Conservation (phyloP, 2,888 invertebrate genomes). For the Lasioglossum lativentre region DNA sequence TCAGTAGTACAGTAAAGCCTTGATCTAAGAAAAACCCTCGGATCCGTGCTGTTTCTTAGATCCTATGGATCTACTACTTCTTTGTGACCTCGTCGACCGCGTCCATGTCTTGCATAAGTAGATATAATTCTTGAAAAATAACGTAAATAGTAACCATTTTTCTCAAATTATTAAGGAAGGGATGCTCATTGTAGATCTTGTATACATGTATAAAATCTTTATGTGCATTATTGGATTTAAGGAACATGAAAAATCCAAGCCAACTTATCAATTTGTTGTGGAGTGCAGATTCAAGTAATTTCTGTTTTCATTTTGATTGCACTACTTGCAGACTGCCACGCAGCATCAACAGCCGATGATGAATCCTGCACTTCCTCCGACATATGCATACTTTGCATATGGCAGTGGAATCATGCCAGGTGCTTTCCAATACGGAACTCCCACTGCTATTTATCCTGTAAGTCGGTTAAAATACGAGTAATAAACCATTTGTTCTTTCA, state of each 20-base stretch:
- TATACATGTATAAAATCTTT: too few relatives aligned
- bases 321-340: constrained; percentile 81
- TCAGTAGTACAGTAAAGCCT: too few relatives aligned
- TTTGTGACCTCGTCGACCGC: too few relatives aligned
- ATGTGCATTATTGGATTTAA: neutral
- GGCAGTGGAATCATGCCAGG: constrained; percentile 89
- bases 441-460: constrained; percentile 90
- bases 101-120: too few relatives aligned
- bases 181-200: neutral
- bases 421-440: constrained; percentile 89
- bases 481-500: neutral
- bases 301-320: neutral
- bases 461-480: constrained; percentile 74
- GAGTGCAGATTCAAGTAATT: neutral
- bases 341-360: constrained; percentile 89
- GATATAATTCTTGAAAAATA: neutral
- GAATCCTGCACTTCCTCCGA: constrained; percentile 89
- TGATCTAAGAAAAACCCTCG: too few relatives aligned
- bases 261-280: neutral
- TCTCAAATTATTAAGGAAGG: neutral
- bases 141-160: neutral
- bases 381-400: constrained; percentile 91
- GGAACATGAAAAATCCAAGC: neutral
- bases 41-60: too few relatives aligned
- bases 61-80: too few relatives aligned